phyloP scores from a whole-genome alignment of 2,797 vertebrate genomes.

The Enteromius paludinosus region DNA sequence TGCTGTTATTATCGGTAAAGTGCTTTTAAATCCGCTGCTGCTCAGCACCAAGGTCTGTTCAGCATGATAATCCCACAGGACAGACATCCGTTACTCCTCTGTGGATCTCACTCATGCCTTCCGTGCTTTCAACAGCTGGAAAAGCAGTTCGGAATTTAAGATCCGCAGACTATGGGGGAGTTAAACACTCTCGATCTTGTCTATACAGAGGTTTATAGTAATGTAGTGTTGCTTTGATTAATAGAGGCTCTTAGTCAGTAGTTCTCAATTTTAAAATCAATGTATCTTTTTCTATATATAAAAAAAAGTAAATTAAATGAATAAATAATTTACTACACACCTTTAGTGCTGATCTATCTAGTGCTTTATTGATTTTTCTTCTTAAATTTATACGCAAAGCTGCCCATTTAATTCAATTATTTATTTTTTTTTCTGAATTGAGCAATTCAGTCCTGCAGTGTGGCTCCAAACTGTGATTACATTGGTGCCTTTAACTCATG shows the following conservation, averaged over 20 bases:
- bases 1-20: slow-evolving; percentile 81
- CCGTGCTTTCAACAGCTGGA: slow-evolving; percentile 81
- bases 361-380: neutral
- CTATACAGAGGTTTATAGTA: slow-evolving; percentile 52
- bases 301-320: neutral
- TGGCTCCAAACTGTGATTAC: neutral
- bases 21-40: slow-evolving; percentile 80
- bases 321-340: neutral
- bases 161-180: slow-evolving; percentile 61
- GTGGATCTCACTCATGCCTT: slow-evolving; percentile 75
- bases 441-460: neutral
- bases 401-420: neutral
- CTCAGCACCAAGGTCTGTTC: slow-evolving; percentile 78
- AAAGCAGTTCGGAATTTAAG: slow-evolving; percentile 74
- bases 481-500: neutral
- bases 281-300: neutral
- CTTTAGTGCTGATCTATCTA: neutral
- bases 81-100: slow-evolving; percentile 75
- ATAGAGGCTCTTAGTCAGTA: neutral
- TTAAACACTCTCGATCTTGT: slow-evolving; percentile 35
- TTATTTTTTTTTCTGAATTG: neutral
- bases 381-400: neutral
- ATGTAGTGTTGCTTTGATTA: slow-evolving; percentile 49
- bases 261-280: neutral
- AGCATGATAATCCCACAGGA: slow-evolving; percentile 80